These are phyloP conservation scores for Diplazon laetatorius DNA, from an alignment of 2,888 invertebrate genomes.

Conservation along the genomic window DNA sequence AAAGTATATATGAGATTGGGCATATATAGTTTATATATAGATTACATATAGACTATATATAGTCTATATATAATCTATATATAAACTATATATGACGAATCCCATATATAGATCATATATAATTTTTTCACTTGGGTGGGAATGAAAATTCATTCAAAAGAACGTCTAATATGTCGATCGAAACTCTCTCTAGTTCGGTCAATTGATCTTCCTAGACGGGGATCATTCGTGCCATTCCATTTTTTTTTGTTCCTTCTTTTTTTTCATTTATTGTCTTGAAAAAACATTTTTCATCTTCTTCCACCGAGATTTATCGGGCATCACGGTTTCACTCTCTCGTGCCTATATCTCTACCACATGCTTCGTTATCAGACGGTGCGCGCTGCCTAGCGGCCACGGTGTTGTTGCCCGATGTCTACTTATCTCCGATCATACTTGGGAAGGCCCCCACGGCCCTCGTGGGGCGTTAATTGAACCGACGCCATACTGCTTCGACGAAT, in stretches of 20 bases:
- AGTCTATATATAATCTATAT: too few relatives aligned
- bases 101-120: too few relatives aligned
- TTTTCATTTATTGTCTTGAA: background rate
- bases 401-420: conserved; percentile 43
- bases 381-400: conserved; percentile 13
- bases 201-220: conserved; percentile 54
- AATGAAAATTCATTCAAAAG: too few relatives aligned
- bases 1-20: too few relatives aligned
- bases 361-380: conserved; percentile 53
- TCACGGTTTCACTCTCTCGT: conserved; percentile 13
- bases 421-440: conserved; percentile 65
- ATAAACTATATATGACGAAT: too few relatives aligned
- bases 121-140: too few relatives aligned
- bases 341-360: conserved; percentile 40
- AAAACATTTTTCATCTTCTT: conserved; percentile 5
- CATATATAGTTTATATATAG: too few relatives aligned
- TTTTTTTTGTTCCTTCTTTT: conserved; percentile 2
- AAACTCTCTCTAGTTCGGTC: conserved; percentile 61
- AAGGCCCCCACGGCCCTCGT: conserved; percentile 32
- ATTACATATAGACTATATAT: too few relatives aligned
- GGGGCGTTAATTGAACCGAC: conserved; percentile 70
- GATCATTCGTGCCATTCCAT: conserved; percentile 9
- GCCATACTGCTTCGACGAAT: conserved; percentile 34
- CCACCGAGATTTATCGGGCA: conserved; percentile 31
- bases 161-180: too few relatives aligned